These are phyloP conservation scores for Cinara cedri DNA, from an alignment of 2,888 invertebrate genomes.

Conservation along the genomic window DNA sequence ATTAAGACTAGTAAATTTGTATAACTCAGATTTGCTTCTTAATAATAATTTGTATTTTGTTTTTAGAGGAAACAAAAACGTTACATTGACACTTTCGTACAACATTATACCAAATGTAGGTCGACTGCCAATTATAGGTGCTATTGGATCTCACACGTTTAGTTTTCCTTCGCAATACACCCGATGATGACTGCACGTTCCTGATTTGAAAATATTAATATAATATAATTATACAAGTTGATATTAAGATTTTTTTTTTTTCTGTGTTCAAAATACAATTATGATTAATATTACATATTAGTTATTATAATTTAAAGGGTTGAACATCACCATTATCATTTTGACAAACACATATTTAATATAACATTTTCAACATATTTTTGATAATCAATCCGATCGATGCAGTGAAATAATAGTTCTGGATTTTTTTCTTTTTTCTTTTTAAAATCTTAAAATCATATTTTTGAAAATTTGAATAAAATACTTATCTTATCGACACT, in stretches of 20 bases:
- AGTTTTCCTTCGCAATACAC: slow-evolving; percentile 91
- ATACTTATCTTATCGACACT: too few species aligned
- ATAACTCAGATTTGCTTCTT: slow-evolving; percentile 10
- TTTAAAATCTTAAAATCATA: too few species aligned
- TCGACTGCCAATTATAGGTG: slow-evolving; percentile 84
- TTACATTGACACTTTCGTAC: slow-evolving; percentile 93
- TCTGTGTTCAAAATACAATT: too few species aligned
- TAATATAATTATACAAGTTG: slow-evolving; percentile 7
- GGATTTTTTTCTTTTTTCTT: too few species aligned
- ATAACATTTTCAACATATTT: too few species aligned
- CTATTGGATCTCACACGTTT: slow-evolving; percentile 83
- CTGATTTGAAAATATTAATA: slow-evolving; percentile 38
- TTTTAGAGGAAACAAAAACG: slow-evolving; percentile 88
- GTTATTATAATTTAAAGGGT: too few species aligned
- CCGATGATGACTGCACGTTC: slow-evolving; percentile 61
- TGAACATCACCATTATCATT: too few species aligned
- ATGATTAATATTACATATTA: too few species aligned
- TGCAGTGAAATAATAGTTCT: too few species aligned
- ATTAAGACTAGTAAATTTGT: slow-evolving; percentile 10
- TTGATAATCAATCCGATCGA: too few species aligned
- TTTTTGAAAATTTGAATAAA: too few species aligned
- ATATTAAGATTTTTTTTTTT: slow-evolving; percentile 26
- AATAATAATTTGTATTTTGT: slow-evolving; percentile 38
- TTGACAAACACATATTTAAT: too few species aligned
- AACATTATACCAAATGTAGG: slow-evolving; percentile 99